Evolutionary conservation across 2,888 invertebrate genomes (phyloP).

Genomic region (Steromphala cineraria): DNA sequence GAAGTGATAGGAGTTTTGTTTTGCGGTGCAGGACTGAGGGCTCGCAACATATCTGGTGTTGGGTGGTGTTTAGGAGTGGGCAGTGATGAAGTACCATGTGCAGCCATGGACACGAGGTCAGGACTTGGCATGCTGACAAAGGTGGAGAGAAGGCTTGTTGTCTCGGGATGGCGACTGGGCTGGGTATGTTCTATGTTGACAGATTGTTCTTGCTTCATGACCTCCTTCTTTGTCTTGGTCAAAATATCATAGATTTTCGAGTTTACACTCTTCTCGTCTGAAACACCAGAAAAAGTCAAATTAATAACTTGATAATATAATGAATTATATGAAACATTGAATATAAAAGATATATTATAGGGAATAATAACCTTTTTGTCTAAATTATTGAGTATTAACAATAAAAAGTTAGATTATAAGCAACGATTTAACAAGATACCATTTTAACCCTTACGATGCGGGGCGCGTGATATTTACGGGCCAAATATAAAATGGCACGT

Average conservation of each 20-base stretch:
- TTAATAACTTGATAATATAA: no score
- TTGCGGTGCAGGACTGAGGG: neutral
- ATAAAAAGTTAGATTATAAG: no score
- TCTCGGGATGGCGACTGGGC: neutral
- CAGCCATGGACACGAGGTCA: neutral
- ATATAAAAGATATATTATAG: neutral
- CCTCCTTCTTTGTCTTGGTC: neutral
- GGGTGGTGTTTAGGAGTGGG: neutral
- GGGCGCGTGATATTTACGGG: no score
- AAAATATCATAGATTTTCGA: conserved; percentile 7
- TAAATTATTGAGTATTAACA: no score
- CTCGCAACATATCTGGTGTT: neutral
- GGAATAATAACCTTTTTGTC: no score
- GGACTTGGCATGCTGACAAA: conserved; percentile 16
- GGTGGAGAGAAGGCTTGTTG: neutral
- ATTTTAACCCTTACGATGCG: no score
- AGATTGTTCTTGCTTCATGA: neutral
- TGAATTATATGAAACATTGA: neutral
- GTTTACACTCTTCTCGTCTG: conserved; percentile 12
- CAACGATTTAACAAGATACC: no score
- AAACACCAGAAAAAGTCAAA: neutral
- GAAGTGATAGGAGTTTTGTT: neutral
- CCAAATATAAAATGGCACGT: no score
- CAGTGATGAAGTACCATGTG: neutral
- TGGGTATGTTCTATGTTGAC: neutral